Conservation (phyloP, 53 echinoderm and acorn worm genomes). For the Arbacia lixula region DNA sequence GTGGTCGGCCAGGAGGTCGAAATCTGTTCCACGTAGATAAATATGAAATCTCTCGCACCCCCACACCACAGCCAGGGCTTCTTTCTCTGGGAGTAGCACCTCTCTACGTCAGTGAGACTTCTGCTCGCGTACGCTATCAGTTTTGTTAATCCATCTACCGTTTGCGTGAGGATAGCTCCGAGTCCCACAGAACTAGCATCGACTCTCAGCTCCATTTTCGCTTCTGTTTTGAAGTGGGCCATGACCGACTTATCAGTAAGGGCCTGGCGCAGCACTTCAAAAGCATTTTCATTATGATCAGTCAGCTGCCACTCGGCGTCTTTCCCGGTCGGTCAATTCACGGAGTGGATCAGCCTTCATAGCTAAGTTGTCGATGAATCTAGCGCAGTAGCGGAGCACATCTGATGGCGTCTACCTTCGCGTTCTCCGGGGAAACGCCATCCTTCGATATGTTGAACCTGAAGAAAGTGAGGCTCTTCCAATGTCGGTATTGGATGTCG, state of each 20-base stretch:
- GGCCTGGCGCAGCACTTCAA: slow-evolving; percentile 14
- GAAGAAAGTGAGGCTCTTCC: slow-evolving; percentile 50
- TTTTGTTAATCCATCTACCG: not conserved
- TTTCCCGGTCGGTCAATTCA: slow-evolving; percentile 32
- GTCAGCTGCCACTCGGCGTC: slow-evolving; percentile 3
- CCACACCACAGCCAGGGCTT: slow-evolving; percentile 61
- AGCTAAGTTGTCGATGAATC: slow-evolving; percentile 35
- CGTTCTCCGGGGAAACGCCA: slow-evolving; percentile 56
- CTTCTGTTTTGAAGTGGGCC: slow-evolving; percentile 41
- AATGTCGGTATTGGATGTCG: slow-evolving; percentile 38
- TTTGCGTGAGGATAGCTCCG: slow-evolving; percentile 50
- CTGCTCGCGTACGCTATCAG: slow-evolving; percentile 49
- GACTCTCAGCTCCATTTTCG: slow-evolving; percentile 34
- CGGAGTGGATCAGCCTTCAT: slow-evolving; percentile 41
- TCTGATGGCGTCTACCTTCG: slow-evolving; percentile 33
- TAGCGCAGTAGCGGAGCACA: slow-evolving; percentile 35
- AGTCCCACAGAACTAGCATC: too few relatives aligned
- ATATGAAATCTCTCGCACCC: slow-evolving; percentile 62
- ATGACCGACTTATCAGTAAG: slow-evolving; percentile 29
- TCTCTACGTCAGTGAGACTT: slow-evolving; percentile 39
- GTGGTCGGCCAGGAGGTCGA: slow-evolving; percentile 46
- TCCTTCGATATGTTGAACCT: slow-evolving; percentile 51
- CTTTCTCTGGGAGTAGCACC: slow-evolving; percentile 52
- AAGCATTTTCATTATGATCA: not conserved
- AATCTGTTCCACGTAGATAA: slow-evolving; percentile 33